Percentiles rank a stretch among this genome's conserved stretches.
Conservation (phyloP, 2,113 vertebrate species). For the Ifrita kowaldi region DNA sequence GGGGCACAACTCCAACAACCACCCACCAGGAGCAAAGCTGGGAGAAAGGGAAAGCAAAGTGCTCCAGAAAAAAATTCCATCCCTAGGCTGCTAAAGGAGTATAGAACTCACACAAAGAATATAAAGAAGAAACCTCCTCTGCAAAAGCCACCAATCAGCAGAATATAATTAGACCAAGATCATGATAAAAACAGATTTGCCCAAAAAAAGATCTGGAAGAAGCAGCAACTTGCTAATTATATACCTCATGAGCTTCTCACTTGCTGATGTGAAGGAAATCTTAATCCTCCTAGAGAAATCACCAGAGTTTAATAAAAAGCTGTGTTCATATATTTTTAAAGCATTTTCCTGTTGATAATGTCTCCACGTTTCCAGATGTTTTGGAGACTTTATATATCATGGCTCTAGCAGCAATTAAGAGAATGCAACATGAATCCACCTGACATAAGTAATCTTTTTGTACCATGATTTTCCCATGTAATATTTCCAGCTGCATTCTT, state of each 20-base stretch:
- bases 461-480: background rate
- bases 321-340: background rate
- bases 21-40: fast-evolving
- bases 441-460: background rate
- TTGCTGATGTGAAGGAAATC: background rate
- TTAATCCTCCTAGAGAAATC: background rate
- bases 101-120: background rate
- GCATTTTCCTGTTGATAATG: background rate
- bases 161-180: background rate
- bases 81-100: background rate
- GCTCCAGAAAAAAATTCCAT: background rate
- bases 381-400: background rate
- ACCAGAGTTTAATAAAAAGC: background rate
- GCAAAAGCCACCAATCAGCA: background rate
- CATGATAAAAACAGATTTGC: background rate
- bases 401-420: background rate
- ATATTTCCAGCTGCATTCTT: background rate
- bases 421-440: background rate
- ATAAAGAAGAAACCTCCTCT: background rate
- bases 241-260: background rate
- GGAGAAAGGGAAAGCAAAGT: background rate
- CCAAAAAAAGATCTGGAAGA: background rate
- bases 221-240: background rate
- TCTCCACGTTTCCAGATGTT: background rate
- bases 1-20: background rate